Conservation (phyloP, 2,888 invertebrate genomes). For the Micropterix aruncella region DNA sequence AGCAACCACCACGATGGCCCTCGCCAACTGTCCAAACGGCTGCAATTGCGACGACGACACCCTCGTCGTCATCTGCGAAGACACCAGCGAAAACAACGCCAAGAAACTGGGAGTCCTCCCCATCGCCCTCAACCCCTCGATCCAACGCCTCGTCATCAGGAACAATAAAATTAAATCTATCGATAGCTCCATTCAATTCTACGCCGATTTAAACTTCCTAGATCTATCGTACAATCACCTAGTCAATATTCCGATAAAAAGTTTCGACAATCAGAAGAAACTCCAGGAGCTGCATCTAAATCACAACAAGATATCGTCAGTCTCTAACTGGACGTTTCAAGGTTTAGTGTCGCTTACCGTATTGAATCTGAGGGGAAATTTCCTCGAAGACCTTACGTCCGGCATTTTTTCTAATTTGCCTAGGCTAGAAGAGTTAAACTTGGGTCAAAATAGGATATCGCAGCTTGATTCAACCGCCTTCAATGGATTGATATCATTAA, state of each 20-base stretch:
- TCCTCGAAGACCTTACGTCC: conserved; percentile 62
- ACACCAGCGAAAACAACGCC: conserved; percentile 28
- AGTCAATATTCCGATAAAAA: conserved; percentile 64
- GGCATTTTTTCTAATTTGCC: conserved; percentile 60
- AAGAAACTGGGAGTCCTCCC: conserved; percentile 72
- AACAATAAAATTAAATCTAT: conserved; percentile 81
- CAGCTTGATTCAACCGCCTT: conserved; percentile 66
- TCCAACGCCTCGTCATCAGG: conserved; percentile 69
- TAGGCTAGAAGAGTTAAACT: conserved; percentile 70
- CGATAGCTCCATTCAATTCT: conserved; percentile 81
- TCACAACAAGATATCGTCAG: conserved; percentile 71
- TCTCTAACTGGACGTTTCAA: conserved; percentile 67
- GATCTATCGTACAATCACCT: conserved; percentile 77
- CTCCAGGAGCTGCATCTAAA: conserved; percentile 71
- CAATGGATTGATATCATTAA: conserved; percentile 57
- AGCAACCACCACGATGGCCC: conserved; percentile 30
- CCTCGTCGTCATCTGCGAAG: conserved; percentile 72
- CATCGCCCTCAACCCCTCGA: conserved; percentile 82
- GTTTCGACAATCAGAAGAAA: conserved; percentile 69
- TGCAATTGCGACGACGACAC: conserved; percentile 86
- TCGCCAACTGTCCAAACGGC: conserved; percentile 73
- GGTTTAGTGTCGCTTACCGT: conserved; percentile 67
- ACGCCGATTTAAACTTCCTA: conserved; percentile 70
- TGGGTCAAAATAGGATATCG: conserved; percentile 75
- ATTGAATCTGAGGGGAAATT: conserved; percentile 68